Percentiles rank a stretch among this genome's conserved stretches.
phyloP scores from a whole-genome alignment of 1,140 invertebrate genomes.

The Bombus huntii region DNA sequence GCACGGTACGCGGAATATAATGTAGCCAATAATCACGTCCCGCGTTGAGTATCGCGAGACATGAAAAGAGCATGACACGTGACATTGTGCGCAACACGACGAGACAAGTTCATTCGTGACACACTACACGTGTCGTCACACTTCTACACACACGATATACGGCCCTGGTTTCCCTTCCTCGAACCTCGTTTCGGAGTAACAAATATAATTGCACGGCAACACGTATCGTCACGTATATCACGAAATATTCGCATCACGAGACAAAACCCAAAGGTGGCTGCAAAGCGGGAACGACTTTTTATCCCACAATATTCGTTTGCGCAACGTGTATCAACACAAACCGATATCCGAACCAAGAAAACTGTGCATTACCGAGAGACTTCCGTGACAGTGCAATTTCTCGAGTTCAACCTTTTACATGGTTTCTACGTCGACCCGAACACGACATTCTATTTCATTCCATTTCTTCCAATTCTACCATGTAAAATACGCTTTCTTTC shows the following conservation, averaged over 20 bases:
- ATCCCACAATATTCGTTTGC: background rate
- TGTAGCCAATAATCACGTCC: constrained; percentile 36
- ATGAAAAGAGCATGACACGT: constrained; percentile 33
- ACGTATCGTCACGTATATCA: constrained; percentile 5
- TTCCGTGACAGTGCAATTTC: background rate
- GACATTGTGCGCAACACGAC: constrained; percentile 16
- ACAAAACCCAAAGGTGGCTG: background rate
- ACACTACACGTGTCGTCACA: constrained; percentile 12
- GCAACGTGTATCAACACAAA: background rate
- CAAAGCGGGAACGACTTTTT: too few relatives aligned
- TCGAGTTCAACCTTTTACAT: background rate
- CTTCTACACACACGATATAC: background rate
- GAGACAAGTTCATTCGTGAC: constrained; percentile 41
- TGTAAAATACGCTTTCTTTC: background rate
- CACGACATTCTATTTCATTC: background rate
- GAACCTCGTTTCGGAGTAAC: constrained; percentile 29
- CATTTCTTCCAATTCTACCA: background rate
- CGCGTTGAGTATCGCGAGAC: constrained; percentile 25
- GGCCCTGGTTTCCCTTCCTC: background rate
- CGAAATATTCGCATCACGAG: constrained; percentile 5
- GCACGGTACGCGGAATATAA: background rate
- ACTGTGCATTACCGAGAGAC: background rate
- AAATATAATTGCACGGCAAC: constrained; percentile 30
- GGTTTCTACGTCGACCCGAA: background rate
- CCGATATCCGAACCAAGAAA: background rate